Evolutionary conservation across 2,888 invertebrate genomes (phyloP).

Genomic region (Diloba caeruleocephala): DNA sequence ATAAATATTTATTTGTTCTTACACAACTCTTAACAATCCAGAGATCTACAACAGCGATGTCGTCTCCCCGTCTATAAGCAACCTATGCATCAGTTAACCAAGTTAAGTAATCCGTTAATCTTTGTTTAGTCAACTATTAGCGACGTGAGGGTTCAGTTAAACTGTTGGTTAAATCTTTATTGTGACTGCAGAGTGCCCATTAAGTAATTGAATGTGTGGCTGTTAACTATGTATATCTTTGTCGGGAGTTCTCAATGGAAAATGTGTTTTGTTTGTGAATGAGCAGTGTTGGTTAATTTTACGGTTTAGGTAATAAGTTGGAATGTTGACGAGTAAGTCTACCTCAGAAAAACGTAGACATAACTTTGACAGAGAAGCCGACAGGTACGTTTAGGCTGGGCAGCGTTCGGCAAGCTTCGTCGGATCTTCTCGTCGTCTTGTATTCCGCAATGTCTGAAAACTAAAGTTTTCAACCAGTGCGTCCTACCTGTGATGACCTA

Average conservation of each 20-base stretch:
- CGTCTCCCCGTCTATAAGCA: conserved; percentile 44
- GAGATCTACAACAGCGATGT: too few relatives aligned
- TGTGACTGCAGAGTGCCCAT: conserved; percentile 37
- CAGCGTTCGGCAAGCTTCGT: too few relatives aligned
- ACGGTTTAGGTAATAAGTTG: neutral
- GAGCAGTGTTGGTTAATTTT: too few relatives aligned
- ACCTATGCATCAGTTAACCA: conserved; percentile 59
- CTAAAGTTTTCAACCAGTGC: too few relatives aligned
- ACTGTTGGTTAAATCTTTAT: conserved; percentile 51
- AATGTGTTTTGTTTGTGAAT: neutral
- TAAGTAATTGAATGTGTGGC: conserved; percentile 45
- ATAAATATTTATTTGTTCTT: too few relatives aligned
- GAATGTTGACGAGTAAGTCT: neutral
- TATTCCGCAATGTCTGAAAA: too few relatives aligned
- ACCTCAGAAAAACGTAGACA: too few relatives aligned
- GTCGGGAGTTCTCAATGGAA: neutral
- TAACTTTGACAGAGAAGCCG: too few relatives aligned
- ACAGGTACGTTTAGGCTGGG: too few relatives aligned
- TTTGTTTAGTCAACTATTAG: conserved; percentile 68
- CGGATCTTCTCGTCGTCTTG: too few relatives aligned
- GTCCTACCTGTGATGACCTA: too few relatives aligned
- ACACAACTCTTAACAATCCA: too few relatives aligned
- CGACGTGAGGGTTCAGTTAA: conserved; percentile 54
- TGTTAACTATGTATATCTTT: neutral
- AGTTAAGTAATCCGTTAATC: conserved; percentile 66